Percentiles rank a stretch among this genome's conserved stretches.
phyloP scores from a whole-genome alignment of 92 coral and sea anemone genomes.

The Muricea muricata region DNA sequence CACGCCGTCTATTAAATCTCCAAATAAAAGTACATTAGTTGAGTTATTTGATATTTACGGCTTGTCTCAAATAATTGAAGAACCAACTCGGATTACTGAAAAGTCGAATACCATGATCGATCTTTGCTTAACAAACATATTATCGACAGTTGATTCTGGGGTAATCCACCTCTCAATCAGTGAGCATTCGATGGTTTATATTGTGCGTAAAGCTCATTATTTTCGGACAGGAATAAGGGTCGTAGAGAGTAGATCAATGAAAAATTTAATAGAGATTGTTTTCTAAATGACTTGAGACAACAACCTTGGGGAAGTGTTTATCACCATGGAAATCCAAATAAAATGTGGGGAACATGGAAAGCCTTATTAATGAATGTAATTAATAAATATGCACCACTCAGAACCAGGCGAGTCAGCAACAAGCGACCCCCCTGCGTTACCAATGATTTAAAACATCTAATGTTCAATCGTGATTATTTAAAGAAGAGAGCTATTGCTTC shows the following conservation, averaged over 20 bases:
- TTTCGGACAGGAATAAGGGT: slow-evolving; percentile 48
- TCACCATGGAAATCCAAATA: slow-evolving; percentile 8
- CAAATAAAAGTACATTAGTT: neutral
- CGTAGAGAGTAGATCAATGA: slow-evolving; percentile 44
- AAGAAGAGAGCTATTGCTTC: too few relatives aligned
- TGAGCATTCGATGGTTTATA: too few relatives aligned
- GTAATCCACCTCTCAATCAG: slow-evolving; percentile 42
- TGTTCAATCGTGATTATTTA: too few relatives aligned
- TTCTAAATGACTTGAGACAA: slow-evolving; percentile 45
- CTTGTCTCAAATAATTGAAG: too few relatives aligned
- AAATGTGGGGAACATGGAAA: too few relatives aligned
- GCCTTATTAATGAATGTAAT: too few relatives aligned
- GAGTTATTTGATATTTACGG: too few relatives aligned
- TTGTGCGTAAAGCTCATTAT: slow-evolving; percentile 64
- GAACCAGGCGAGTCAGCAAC: too few relatives aligned
- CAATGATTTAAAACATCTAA: too few relatives aligned
- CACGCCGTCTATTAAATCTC: neutral
- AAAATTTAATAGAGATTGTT: slow-evolving; percentile 54
- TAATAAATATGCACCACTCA: too few relatives aligned
- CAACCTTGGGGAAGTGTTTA: slow-evolving; percentile 41
- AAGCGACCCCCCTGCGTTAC: too few relatives aligned
- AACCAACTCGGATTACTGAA: too few relatives aligned
- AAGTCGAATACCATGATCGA: slow-evolving; percentile 62
- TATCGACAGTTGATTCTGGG: slow-evolving; percentile 56
- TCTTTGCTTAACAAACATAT: slow-evolving; percentile 67